Base-by-base conservation (phyloP, 1,140 invertebrate species). In the Ephestia elutella region DNA sequence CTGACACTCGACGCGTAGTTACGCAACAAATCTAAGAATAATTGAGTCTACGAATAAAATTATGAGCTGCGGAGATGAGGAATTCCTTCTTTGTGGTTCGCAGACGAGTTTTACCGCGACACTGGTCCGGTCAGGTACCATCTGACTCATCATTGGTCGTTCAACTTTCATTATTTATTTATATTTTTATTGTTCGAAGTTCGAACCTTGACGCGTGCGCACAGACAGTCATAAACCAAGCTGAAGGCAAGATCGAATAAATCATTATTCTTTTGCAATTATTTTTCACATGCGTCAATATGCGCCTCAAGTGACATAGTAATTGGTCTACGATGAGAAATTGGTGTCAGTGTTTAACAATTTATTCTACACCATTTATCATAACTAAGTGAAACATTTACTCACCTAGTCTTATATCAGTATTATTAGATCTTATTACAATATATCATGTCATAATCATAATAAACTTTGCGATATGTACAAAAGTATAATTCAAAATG, bases 161-260 rank as follows among this genome's bases (percentile, higher is more conserved):
- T 82, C 79, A 82, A 82, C 81, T 75, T 75, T 62, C 71, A 65
- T 77, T 76, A 77, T 77, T 79, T 82, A 75, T 80, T 79, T 79
- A 72, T 82, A 75, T 78, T 78, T 78, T 82, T 77, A 78, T 66
- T 70, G 71, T 71, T 48, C 55, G 65, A 35, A 57, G 71, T 71
- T 51, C 55, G 66, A 35, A 56, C 67, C 66, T 71, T 73, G 75
- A 81, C 74, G 73, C 72, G 75, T 73, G 72, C 74, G 55, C 59
- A 57, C 49, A 57, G 17, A 32, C 25, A 35, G 56, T 68, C 69
- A 60, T 78, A 74, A 73, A 68, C 18, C 63, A 74, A 59, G 62
- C 8, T 38, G 13, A 44, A 44, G 13, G 38, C 38, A 44, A 1
- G 38, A 44, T 59, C 56, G 49, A 15, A 15, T 44, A 44, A 44